Evolutionary conservation across 2,797 vertebrate genomes (phyloP).

Genomic region (Novumbra hubbsi): DNA sequence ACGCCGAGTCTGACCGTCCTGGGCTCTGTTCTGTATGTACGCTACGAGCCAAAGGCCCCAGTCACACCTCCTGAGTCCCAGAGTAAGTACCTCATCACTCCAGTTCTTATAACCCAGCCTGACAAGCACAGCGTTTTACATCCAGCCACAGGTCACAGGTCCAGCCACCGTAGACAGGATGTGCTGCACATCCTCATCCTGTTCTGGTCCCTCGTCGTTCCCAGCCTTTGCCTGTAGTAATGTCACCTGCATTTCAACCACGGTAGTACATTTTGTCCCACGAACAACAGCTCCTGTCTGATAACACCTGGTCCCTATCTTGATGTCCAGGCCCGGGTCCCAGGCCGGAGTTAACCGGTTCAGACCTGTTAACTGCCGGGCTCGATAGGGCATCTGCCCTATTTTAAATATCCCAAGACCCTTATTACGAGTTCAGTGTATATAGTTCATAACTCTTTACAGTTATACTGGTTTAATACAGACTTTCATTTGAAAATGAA

Average conservation of each 20-base stretch:
- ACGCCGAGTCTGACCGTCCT: conserved; percentile 10
- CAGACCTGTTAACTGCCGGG: background rate
- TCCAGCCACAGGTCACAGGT: background rate
- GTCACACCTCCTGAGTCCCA: background rate
- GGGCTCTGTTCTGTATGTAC: conserved; percentile 15
- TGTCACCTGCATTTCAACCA: background rate
- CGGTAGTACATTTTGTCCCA: no score
- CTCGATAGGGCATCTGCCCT: background rate
- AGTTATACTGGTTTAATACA: background rate
- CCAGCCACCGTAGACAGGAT: background rate
- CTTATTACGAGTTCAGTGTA: conserved; percentile 18
- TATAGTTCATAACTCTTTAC: background rate
- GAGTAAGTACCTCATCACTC: background rate
- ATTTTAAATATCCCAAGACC: background rate
- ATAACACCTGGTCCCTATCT: background rate
- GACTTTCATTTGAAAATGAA: background rate
- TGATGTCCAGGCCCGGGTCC: background rate
- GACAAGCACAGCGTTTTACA: background rate
- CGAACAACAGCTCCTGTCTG: background rate
- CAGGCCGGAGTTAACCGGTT: background rate
- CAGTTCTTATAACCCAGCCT: background rate
- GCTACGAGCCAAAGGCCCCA: background rate
- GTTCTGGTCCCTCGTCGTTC: background rate
- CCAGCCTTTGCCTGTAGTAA: background rate
- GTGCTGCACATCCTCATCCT: background rate